A percentile compares a stretch with the other conserved stretches of the same genome.
These are phyloP conservation scores for Acrocephalus kingi DNA, from an alignment of 2,113 vertebrate species.

Conservation along the genomic window DNA sequence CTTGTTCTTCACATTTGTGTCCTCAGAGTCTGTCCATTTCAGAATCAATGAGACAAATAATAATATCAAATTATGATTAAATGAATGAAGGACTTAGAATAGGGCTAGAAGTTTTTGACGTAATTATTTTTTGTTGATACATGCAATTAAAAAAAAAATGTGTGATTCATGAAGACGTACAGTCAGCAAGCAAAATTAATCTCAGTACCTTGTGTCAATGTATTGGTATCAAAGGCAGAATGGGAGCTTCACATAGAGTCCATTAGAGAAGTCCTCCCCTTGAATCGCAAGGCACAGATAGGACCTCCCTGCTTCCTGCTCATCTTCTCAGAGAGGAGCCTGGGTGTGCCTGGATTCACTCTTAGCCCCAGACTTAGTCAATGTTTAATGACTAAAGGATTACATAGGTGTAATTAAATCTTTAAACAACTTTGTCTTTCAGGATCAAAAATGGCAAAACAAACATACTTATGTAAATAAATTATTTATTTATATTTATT, in stretches of 20 bases:
- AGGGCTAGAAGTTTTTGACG: neutral
- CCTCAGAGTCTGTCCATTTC: neutral
- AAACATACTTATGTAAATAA: neutral
- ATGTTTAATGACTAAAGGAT: neutral
- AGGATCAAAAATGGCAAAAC: neutral
- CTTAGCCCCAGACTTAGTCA: too few species aligned
- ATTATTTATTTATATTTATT: neutral
- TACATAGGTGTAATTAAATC: neutral
- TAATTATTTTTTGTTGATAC: neutral
- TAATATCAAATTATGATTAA: neutral
- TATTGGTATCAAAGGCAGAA: neutral
- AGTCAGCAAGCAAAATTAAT: neutral
- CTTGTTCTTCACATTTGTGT: neutral
- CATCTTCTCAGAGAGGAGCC: neutral
- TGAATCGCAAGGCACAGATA: neutral
- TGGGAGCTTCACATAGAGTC: neutral
- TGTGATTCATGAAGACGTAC: neutral
- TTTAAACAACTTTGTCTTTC: neutral
- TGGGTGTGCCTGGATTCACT: neutral
- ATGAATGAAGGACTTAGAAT: neutral
- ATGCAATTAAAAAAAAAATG: neutral
- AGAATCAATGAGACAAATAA: neutral
- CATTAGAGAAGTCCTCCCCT: neutral
- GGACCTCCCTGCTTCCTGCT: neutral
- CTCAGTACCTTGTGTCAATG: too few species aligned